Conservation (phyloP, 2,888 invertebrate genomes). For the Heliconius hortense region DNA sequence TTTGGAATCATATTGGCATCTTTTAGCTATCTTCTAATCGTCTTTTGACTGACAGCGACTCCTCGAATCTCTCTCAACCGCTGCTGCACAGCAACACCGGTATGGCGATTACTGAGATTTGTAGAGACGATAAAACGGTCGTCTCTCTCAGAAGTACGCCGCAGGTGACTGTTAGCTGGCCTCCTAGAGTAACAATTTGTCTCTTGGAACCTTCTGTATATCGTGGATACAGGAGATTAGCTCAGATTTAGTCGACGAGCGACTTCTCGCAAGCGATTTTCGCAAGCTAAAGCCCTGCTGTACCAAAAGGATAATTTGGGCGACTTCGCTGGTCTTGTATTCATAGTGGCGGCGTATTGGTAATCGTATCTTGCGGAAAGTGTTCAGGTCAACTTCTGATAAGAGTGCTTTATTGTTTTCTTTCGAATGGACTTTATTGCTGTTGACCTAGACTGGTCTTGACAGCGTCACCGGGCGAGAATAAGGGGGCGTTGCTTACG, state of each 20-base stretch:
- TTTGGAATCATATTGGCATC: background rate
- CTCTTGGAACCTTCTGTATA: background rate
- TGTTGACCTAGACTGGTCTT: no score
- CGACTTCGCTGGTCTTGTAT: constrained; percentile 2
- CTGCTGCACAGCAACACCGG: background rate
- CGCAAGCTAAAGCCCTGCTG: background rate
- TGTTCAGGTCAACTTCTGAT: background rate
- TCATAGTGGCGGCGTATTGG: background rate
- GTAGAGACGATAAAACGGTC: background rate
- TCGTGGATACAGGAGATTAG: background rate
- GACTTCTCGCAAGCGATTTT: background rate
- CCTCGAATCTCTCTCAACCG: background rate
- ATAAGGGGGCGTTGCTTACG: background rate
- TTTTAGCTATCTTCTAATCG: background rate
- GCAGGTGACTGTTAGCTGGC: background rate
- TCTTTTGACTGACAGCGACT: background rate
- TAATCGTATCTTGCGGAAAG: background rate
- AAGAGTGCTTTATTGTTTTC: no score
- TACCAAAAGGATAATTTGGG: background rate
- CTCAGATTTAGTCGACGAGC: background rate
- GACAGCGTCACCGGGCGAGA: no score
- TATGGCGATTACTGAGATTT: background rate
- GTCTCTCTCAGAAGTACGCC: background rate
- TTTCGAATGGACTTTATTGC: no score
- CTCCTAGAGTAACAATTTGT: background rate